Percentiles rank a stretch among this genome's conserved stretches.
Evolutionary conservation across 2,113 vertebrate genomes (phyloP).

Genomic region (Myotis davidii): DNA sequence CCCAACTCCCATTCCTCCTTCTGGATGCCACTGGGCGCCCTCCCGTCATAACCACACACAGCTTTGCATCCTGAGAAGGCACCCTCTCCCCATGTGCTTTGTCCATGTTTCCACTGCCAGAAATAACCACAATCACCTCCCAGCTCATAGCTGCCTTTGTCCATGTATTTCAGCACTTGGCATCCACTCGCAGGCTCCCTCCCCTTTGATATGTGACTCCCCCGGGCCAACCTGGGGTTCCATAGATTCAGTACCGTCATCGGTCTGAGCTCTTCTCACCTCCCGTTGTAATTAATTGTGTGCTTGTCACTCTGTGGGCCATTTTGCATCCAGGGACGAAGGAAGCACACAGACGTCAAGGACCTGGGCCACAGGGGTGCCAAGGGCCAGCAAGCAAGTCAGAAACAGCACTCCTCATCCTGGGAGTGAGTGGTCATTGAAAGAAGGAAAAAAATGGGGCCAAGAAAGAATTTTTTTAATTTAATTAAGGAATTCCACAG

Average conservation of each 20-base stretch:
- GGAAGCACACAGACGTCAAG: background rate
- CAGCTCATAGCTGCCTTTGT: background rate
- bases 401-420: background rate
- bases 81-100: accelerated
- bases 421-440: background rate
- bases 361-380: background rate
- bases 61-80: background rate
- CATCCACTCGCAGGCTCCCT: background rate
- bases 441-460: background rate
- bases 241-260: accelerated
- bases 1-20: background rate
- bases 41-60: background rate
- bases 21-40: background rate
- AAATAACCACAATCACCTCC: background rate
- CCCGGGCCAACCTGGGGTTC: background rate
- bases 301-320: background rate
- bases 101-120: background rate
- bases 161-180: background rate
- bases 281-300: accelerated
- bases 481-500: background rate
- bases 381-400: background rate
- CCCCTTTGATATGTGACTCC: background rate
- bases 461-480: background rate
- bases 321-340: background rate
- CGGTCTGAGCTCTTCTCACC: background rate